A percentile compares a stretch with the other conserved stretches of the same genome.
Conservation (phyloP, 2,797 vertebrate genomes). For the Lophius americanus region DNA sequence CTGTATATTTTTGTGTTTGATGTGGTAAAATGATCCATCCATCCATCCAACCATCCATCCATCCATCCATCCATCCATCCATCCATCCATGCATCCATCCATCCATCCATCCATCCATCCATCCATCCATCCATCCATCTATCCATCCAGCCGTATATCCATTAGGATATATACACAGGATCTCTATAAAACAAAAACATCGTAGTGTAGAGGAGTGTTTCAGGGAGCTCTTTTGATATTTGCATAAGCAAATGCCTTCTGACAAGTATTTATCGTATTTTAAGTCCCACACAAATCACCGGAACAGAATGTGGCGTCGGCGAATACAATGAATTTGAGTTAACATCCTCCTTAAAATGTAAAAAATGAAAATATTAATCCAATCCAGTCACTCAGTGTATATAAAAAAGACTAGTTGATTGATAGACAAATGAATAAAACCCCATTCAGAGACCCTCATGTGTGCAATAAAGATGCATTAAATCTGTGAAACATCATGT, state of each 20-base stretch:
- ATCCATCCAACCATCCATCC: too few relatives aligned
- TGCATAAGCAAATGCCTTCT: conserved; percentile 14
- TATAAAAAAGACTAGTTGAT: not conserved
- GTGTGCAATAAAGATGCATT: conserved; percentile 6
- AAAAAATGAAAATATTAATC: not conserved
- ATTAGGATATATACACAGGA: too few relatives aligned
- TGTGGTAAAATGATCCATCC: conserved; percentile 14
- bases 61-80: too few relatives aligned
- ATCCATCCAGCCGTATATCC: too few relatives aligned
- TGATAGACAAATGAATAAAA: not conserved
- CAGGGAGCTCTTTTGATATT: conserved; percentile 1
- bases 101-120: too few relatives aligned
- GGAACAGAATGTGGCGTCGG: not conserved
- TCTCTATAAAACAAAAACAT: too few relatives aligned
- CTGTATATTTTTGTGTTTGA: conserved; percentile 1
- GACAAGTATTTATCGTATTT: conserved; percentile 7
- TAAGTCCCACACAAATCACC: not conserved
- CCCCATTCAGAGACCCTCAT: not conserved
- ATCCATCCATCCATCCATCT: too few relatives aligned
- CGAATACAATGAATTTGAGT: not conserved
- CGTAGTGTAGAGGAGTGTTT: not conserved
- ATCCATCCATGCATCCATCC: too few relatives aligned
- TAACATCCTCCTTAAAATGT: not conserved
- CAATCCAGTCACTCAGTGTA: not conserved
- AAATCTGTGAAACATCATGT: conserved; percentile 6